A percentile compares a stretch with the other conserved stretches of the same genome.
Conservation (phyloP, 2,888 invertebrate genomes). For the Acanthosepion esculentum region DNA sequence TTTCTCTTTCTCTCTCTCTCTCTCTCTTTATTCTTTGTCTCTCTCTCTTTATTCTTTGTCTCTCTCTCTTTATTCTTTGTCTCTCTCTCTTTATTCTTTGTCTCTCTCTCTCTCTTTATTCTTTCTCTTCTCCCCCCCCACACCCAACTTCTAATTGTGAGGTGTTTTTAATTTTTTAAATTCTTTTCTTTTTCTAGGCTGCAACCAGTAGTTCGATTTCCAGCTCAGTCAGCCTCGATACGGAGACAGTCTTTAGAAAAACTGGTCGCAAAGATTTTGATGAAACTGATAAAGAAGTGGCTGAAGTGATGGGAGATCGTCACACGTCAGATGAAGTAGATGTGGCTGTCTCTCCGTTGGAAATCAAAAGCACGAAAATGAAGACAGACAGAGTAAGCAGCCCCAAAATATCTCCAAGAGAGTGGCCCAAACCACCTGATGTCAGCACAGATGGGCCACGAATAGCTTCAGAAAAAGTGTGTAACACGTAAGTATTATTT, state of each 20-base stretch:
- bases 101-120: no score
- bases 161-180: neutral
- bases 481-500: slow-evolving; percentile 6
- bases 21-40: no score
- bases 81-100: no score
- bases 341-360: slow-evolving; percentile 47
- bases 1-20: no score
- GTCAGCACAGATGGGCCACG: slow-evolving; percentile 58
- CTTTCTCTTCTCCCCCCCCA: no score
- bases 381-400: slow-evolving; percentile 53
- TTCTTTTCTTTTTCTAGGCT: neutral
- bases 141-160: no score
- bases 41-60: no score
- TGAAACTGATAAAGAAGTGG: slow-evolving; percentile 68
- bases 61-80: no score
- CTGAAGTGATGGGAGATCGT: slow-evolving; percentile 60
- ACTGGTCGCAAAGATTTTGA: slow-evolving; percentile 56
- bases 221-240: neutral
- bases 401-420: slow-evolving; percentile 50
- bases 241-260: slow-evolving; percentile 1
- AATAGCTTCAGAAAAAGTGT: slow-evolving; percentile 55
- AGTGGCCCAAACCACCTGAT: slow-evolving; percentile 71
- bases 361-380: slow-evolving; percentile 52
- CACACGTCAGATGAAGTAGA: slow-evolving; percentile 54
- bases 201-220: neutral